Evolutionary conservation across 2,888 invertebrate species (phyloP), one percentile per base, ranked within the genome.

Genomic region (Macrosoma leucophasiata): DNA sequence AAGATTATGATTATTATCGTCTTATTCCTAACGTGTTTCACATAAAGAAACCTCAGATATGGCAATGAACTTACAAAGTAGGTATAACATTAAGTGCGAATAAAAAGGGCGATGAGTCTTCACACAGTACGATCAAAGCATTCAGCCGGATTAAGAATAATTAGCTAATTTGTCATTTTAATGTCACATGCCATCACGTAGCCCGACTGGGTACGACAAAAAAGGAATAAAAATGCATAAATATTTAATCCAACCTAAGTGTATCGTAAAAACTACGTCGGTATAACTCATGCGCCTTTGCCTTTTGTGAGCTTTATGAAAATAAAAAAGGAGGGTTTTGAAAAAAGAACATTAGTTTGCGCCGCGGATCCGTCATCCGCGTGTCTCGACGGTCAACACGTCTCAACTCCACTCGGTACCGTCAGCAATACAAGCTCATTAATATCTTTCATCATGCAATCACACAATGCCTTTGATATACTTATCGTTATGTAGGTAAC

Each of bases 151-250:
- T 79, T 68, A 76, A 79, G 79, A 82, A 79, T 81, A 84, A 84
- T 84, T 82, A 82, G 73, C 70, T 71, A 71, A 84, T 84, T 81
- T 78, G 72, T 84, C 82, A 82, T 82, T 82, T 82, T 78, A 79
- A 82, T 79, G 82, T 81, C 79, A 79, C 81, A 82, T 81, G 79
- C 81, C 84, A 72, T 76, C 84, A 82, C 84, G 82, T 78, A 63
- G 61, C 55, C 29, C 49, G 50, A 52, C 50, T 50, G 44, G 55
- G 58, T 52, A 44, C 58, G 52, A 56, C 52, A 53, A 58, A 58
- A 68, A 67, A 61, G 56, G 66, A 76, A 67, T 70, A 77, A 71
- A n/a, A 68, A 62, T 58, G 48, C 57, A 69, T 60, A 72, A 71
- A 71, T 65, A 68, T 72, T 77, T 81, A 81, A 84, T 82, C 81